Evolutionary conservation across 2,797 vertebrate species (phyloP).

Genomic region (Chelonia mydas): DNA sequence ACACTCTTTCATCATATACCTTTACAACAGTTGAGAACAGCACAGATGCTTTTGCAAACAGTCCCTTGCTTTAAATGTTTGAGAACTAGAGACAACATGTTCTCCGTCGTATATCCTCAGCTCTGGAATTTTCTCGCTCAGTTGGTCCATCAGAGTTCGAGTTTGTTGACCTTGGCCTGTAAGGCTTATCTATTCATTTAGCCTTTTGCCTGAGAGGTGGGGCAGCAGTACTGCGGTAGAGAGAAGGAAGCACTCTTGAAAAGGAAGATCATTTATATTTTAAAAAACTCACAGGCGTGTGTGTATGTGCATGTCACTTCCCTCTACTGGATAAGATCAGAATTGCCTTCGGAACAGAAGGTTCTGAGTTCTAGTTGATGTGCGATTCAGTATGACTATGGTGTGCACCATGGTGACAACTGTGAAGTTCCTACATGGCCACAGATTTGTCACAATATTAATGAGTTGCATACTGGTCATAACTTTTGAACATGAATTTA

Average conservation of each 20-base stretch:
- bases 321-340: slow-evolving; percentile 66
- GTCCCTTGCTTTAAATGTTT: background rate
- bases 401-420: background rate
- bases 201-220: background rate
- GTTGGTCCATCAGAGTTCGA: background rate
- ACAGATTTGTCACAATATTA: slow-evolving; percentile 24
- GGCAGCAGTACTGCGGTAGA: background rate
- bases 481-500: slow-evolving; percentile 5
- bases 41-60: background rate
- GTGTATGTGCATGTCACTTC: slow-evolving; percentile 50
- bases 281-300: background rate
- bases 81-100: background rate
- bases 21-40: background rate
- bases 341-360: slow-evolving; percentile 44
- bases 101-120: background rate
- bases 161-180: background rate
- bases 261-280: background rate
- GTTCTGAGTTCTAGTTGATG: background rate
- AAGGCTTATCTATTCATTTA: background rate
- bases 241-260: background rate
- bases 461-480: slow-evolving; percentile 24
- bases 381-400: slow-evolving; percentile 24
- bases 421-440: background rate
- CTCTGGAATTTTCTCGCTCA: background rate
- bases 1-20: background rate